Evolutionary conservation across 2,888 invertebrate genomes (phyloP), one percentile per base, ranked within the genome.

Genomic region (Exocentrus adspersus): DNA sequence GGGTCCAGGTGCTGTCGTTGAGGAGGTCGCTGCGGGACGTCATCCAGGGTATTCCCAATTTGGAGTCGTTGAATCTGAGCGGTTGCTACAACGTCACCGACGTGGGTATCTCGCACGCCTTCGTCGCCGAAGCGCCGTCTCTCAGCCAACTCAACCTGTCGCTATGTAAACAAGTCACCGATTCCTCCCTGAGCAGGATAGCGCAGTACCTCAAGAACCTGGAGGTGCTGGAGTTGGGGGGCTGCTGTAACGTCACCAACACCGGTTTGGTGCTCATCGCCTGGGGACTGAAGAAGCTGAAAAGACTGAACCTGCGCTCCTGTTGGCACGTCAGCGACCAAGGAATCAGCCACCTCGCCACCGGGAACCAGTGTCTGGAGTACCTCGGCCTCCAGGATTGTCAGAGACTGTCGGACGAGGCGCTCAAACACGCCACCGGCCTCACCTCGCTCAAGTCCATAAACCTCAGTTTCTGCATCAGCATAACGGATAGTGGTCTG

Each of bases 11-110:
- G 66, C 84, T 97, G 54, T 95, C 95, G 14, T 84, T 97, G 66
- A 86, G 93, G 66, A 85, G 93, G 68, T 92, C 93, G 45, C 85
- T 97, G 51, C 86, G 93, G 70, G 96, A 96, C 81, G 92, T 96
- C 59, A 90, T 96, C 53, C 88, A 90, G 64, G 92, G 94, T 24
- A 87, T 97, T 59, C 93, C 94, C 14, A 93, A 94, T 75, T 82
- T 97, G 71, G 93, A 94, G 77, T 92, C 94, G 50, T 86, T 97
- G 58, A 96, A 95, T 78, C 86, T 97, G 56, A 94, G 94, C 78
- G 97, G 97, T 32, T 97, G 97, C 81, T 97, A 93, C 84, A 96
- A 94, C 84, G 92, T 97, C 42, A 94, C 93, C 37, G 97, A 97
- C 81, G 85, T 89, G 46, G 93, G 93, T 50, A 85, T 97, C 65